phyloP scores from a whole-genome alignment of 2,888 invertebrate genomes.

The Geophilus truncorum region DNA sequence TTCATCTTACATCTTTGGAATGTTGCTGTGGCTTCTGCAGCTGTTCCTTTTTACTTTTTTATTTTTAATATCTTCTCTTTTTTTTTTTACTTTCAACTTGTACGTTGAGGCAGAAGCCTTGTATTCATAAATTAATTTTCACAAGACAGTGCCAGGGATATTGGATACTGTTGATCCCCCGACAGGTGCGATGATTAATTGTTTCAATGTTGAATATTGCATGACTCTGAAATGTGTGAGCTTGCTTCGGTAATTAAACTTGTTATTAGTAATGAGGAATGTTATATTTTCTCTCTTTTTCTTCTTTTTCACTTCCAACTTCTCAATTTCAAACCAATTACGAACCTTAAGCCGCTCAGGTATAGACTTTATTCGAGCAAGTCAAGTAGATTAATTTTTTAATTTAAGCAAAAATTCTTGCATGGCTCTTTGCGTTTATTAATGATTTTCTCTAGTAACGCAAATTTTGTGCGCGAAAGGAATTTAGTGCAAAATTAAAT shows the following conservation, averaged over 20 bases:
- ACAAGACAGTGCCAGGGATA: slow-evolving; percentile 28
- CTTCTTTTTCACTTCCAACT: neutral
- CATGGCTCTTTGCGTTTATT: neutral
- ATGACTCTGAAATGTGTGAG: slow-evolving; percentile 20
- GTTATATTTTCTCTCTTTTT: slow-evolving; percentile 28
- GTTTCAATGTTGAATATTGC: slow-evolving; percentile 31
- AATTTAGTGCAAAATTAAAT: neutral
- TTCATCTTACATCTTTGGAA: slow-evolving; percentile 11
- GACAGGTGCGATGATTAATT: slow-evolving; percentile 33
- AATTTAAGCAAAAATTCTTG: slow-evolving; percentile 22
- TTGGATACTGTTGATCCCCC: slow-evolving; percentile 22
- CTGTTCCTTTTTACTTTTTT: neutral
- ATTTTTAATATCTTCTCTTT: neutral
- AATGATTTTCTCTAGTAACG: neutral
- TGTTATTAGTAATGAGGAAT: slow-evolving; percentile 32
- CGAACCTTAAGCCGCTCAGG: neutral
- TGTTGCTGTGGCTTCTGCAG: slow-evolving; percentile 25
- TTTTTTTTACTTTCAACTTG: neutral
- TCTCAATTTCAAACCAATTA: slow-evolving; percentile 32
- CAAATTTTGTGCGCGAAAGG: neutral
- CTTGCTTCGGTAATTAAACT: slow-evolving; percentile 20
- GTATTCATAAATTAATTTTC: slow-evolving; percentile 32
- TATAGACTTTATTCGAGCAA: neutral
- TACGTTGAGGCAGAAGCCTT: slow-evolving; percentile 13
- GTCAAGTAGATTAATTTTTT: slow-evolving; percentile 27